These are phyloP conservation scores for Asteroscopus sphinx DNA, from an alignment of 2,888 invertebrate species.

Conservation along the genomic window DNA sequence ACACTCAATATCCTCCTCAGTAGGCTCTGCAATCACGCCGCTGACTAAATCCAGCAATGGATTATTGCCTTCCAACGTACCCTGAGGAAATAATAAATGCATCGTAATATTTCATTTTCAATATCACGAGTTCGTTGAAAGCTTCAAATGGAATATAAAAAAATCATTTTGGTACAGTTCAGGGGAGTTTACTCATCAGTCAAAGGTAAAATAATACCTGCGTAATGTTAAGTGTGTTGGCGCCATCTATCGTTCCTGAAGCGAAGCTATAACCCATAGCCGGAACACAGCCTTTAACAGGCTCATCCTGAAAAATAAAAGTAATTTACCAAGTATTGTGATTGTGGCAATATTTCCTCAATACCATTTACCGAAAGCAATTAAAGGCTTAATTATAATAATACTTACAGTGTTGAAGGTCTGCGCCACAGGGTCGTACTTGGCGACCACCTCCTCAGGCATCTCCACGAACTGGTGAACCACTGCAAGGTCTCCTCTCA, in stretches of 20 bases:
- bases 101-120: no score
- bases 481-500: constrained; percentile 91
- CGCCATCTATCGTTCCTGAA: constrained; percentile 95
- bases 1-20: constrained; percentile 91
- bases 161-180: no score
- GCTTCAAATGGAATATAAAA: no score
- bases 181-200: no score
- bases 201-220: constrained; percentile 74
- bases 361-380: no score
- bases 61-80: constrained; percentile 91
- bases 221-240: constrained; percentile 93
- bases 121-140: no score
- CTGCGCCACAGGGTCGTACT: constrained; percentile 73
- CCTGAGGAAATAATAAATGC: constrained; percentile 78
- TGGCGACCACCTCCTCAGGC: constrained; percentile 89
- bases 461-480: constrained; percentile 94
- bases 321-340: no score
- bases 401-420: constrained; percentile 76
- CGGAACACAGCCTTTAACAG: constrained; percentile 92
- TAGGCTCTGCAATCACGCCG: constrained; percentile 90
- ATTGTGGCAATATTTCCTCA: no score
- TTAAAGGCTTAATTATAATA: neutral
- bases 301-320: constrained; percentile 66
- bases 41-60: constrained; percentile 92
- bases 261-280: constrained; percentile 96